Conservation (phyloP, 2,113 vertebrate genomes). For the Salvelinus alpinus region DNA sequence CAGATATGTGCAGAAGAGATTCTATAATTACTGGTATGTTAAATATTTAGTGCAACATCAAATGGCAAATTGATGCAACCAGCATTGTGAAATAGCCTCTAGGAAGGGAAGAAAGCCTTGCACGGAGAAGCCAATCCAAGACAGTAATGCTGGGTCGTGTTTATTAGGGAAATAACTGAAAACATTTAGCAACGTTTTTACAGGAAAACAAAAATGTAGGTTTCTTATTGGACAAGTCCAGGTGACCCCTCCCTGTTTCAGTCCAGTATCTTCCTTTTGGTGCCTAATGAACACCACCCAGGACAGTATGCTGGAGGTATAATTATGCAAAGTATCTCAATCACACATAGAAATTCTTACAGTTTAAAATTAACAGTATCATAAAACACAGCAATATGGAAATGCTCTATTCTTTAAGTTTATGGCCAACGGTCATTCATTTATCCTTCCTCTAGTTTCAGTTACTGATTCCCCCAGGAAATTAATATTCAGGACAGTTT, state of each 20-base stretch:
- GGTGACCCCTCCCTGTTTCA: no score
- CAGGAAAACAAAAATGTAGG: no score
- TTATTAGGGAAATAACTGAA: no score
- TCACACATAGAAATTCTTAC: not conserved
- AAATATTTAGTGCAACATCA: no score
- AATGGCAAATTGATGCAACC: no score
- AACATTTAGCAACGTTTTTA: no score
- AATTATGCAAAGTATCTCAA: not conserved
- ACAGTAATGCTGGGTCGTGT: not conserved
- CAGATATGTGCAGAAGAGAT: no score
- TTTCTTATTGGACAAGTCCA: no score
- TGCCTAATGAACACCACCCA: no score
- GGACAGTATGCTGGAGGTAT: not conserved
- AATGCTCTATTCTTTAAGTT: not conserved
- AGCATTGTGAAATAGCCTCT: not conserved
- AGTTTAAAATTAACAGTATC: not conserved
- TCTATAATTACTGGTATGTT: no score
- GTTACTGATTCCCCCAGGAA: not conserved
- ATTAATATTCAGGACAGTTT: not conserved
- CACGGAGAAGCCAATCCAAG: not conserved
- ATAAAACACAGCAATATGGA: not conserved
- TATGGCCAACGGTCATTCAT: not conserved
- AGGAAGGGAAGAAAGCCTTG: not conserved
- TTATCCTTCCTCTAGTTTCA: not conserved
- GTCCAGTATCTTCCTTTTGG: no score